Percentiles rank a stretch among this genome's conserved stretches.
Conservation (phyloP, 2,888 invertebrate species). For the Standfussiana lucernea region DNA sequence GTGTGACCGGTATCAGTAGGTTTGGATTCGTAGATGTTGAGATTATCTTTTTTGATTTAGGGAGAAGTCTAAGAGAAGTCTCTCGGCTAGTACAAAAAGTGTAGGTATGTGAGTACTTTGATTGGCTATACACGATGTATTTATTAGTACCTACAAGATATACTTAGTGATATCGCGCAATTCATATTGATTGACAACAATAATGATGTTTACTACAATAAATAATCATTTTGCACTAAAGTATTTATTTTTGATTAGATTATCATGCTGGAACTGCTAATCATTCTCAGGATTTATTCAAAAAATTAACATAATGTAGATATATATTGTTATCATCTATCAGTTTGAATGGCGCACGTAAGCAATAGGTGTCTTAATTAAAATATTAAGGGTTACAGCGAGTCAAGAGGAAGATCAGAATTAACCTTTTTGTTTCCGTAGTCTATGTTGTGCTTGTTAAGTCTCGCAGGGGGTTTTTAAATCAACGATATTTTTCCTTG, state of each 20-base stretch:
- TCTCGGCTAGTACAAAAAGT: neutral
- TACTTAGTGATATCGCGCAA: neutral
- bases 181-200: slow-evolving; percentile 7
- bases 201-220: neutral
- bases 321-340: slow-evolving; percentile 9
- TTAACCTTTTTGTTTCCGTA: neutral
- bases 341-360: slow-evolving; percentile 2
- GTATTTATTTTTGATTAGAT: slow-evolving; percentile 12
- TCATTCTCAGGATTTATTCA: neutral
- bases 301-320: slow-evolving; percentile 22
- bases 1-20: neutral
- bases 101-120: neutral
- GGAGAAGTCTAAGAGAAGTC: neutral
- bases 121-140: slow-evolving; percentile 3
- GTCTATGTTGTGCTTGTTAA: neutral
- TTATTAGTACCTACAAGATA: neutral
- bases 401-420: neutral
- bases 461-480: neutral
- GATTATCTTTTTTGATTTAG: neutral
- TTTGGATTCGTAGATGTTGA: neutral
- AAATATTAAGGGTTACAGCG: neutral
- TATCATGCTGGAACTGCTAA: slow-evolving; percentile 8
- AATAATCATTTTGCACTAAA: slow-evolving; percentile 3
- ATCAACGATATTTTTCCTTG: too few relatives aligned
- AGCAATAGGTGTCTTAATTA: neutral